These are phyloP conservation scores for Dermochelys coriacea DNA, from an alignment of 2,797 vertebrate genomes.

Conservation along the genomic window DNA sequence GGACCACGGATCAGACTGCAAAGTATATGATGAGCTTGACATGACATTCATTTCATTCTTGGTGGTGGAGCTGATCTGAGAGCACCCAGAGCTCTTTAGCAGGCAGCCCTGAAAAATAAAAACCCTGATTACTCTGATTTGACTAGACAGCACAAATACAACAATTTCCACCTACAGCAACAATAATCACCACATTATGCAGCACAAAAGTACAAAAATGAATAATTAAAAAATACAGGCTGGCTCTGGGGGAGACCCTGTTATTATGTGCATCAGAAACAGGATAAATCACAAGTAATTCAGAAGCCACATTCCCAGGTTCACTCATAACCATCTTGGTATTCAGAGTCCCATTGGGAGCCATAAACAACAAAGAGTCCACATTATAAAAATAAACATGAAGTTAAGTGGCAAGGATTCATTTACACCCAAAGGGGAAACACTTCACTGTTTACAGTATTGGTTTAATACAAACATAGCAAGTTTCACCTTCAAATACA, in stretches of 20 bases:
- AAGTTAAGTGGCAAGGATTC: constrained; percentile 81
- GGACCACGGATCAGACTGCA: accelerated
- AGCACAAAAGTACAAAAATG: constrained; percentile 62
- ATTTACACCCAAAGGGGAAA: constrained; percentile 77
- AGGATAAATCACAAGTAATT: constrained; percentile 77
- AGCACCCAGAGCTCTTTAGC: neutral
- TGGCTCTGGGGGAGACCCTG: constrained; percentile 31
- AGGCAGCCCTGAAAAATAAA: neutral
- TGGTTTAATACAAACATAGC: constrained; percentile 66
- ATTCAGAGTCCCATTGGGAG: constrained; percentile 69
- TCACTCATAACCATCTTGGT: constrained; percentile 42
- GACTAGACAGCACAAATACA: neutral
- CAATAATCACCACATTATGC: constrained; percentile 51
- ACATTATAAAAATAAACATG: constrained; percentile 83
- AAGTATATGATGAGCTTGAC: neutral
- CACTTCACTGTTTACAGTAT: constrained; percentile 59
- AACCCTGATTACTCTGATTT: neutral
- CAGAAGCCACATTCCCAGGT: constrained; percentile 65
- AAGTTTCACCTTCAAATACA: constrained; percentile 61
- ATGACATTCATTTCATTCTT: accelerated
- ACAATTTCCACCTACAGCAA: constrained; percentile 39
- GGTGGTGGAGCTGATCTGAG: neutral
- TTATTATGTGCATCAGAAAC: constrained; percentile 53
- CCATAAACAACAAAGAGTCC: constrained; percentile 74
- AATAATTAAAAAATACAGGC: constrained; percentile 74